These are phyloP conservation scores for Sminthurinus aureus DNA, from an alignment of 2,888 invertebrate species.

Conservation along the genomic window DNA sequence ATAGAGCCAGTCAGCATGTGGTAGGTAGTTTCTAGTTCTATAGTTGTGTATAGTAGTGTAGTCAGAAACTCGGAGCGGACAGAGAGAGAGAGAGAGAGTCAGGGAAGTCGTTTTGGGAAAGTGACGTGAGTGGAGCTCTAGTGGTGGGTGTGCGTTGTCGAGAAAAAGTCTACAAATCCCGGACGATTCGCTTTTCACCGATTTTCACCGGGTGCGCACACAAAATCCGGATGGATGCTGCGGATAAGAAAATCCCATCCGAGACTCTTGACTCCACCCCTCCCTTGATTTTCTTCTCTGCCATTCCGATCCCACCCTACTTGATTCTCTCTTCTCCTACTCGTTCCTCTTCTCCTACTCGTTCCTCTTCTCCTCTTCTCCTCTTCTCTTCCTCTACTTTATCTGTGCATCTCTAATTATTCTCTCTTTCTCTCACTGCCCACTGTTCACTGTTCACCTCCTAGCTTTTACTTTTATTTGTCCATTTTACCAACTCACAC, in stretches of 20 bases:
- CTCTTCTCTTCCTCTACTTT: too few species aligned
- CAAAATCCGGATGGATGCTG: conserved; percentile 60
- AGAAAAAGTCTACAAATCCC: conserved; percentile 49
- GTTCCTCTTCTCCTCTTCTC: neutral
- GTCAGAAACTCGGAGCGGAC: too few species aligned
- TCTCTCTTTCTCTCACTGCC: too few species aligned
- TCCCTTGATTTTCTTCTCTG: conserved; percentile 40
- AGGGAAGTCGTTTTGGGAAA: conserved; percentile 20
- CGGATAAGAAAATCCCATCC: conserved; percentile 59
- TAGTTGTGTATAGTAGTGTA: too few species aligned
- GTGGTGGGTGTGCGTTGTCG: conserved; percentile 50
- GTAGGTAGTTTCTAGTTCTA: neutral
- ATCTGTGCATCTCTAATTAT: too few species aligned
- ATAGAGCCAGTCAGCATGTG: neutral
- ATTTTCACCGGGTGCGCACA: conserved; percentile 59
- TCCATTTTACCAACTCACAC: conserved; percentile 12
- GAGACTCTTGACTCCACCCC: conserved; percentile 57
- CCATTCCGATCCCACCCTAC: conserved; percentile 20
- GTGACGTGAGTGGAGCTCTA: conserved; percentile 39
- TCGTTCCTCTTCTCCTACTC: conserved; percentile 14
- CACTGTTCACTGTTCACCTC: neutral
- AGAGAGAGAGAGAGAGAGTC: conserved; percentile 40
- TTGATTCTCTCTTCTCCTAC: conserved; percentile 2
- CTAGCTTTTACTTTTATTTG: neutral
- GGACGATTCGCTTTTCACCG: conserved; percentile 58